A percentile compares a stretch with the other conserved stretches of the same genome.
phyloP scores from a whole-genome alignment of 2,113 vertebrate genomes.

The Chloroceryle aenea region DNA sequence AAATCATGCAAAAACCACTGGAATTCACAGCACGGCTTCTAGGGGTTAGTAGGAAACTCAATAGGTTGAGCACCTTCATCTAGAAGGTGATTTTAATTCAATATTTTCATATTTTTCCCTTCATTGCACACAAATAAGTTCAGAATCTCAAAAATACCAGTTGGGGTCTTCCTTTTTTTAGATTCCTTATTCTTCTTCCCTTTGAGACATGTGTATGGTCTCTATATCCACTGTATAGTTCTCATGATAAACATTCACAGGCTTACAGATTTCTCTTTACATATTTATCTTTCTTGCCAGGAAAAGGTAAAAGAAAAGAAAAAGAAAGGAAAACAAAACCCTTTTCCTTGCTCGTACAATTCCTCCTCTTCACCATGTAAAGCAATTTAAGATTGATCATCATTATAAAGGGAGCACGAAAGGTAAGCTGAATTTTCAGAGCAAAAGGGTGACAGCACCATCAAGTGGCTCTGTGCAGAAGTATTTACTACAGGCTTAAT shows the following conservation, averaged over 20 bases:
- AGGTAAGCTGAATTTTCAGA: background rate
- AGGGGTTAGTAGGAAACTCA: background rate
- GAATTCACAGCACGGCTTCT: background rate
- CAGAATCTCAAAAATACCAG: background rate
- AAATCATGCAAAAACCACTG: background rate
- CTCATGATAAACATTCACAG: background rate
- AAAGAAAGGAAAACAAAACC: background rate
- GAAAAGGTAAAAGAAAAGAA: background rate
- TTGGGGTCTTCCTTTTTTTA: background rate
- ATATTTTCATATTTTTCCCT: background rate
- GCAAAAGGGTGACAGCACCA: conserved; percentile 50
- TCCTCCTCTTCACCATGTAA: background rate
- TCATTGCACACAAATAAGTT: background rate
- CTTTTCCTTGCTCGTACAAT: background rate
- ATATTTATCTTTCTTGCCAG: background rate
- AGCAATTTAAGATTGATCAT: background rate
- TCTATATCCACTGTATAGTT: background rate
- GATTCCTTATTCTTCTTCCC: background rate
- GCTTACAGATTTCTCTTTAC: background rate
- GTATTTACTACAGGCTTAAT: background rate
- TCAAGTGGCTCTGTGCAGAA: conserved; percentile 30
- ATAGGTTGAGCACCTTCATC: background rate
- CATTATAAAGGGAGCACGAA: background rate
- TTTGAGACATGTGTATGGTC: background rate
- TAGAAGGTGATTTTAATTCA: background rate